Evolutionary conservation across 2,797 vertebrate genomes (phyloP), one percentile per base, ranked within the genome.

Genomic region (Sebastes diploproa): DNA sequence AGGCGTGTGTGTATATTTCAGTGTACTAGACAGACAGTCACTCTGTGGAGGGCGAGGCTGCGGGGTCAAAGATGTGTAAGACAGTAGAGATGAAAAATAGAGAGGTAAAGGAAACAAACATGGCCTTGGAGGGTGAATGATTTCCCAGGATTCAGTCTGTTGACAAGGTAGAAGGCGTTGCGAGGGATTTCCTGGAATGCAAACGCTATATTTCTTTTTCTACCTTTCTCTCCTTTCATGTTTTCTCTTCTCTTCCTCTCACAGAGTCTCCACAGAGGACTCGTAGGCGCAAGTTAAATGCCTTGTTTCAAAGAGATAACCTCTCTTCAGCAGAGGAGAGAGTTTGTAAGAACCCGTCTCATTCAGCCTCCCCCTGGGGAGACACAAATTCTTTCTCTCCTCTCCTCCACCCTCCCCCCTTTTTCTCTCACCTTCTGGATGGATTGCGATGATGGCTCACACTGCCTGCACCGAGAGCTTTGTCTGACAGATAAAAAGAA

Each of bases 251-350:
- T 77, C 27, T 71, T 52, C 62, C 34, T 71, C 32, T 63, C 75
- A 25, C 62, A 78, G 68, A 68, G n/a, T n/a, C 77, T 81, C 80
- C 78, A 62, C 69, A 60, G 82, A 85, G 74, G 73, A 72, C 77
- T 80, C 12, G 4, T 58, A 80, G 85, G 81, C 25, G 9, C 72
- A 27, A 86, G 88, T 78, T 86, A 88, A 92, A 92, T 50, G 81
- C 61, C 70, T 84, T 84, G 88, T 92, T 86, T 88, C 85, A 81
- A 75, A 89, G 59, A 75, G 86, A 87, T 84, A 90, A 86, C 89
- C 85, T 90, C 68, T 77, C 76, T 78, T 83, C 60, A 50, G 84
- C 77, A 56, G 78, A 81, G 78, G 83, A 78, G 78, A 84, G 81
- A 7, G 70, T 82, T 83, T 72, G 60, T 75, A 63, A 81, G 81